phyloP scores from a whole-genome alignment of 2,797 vertebrate species.

The Percopsis omiscomaycus region DNA sequence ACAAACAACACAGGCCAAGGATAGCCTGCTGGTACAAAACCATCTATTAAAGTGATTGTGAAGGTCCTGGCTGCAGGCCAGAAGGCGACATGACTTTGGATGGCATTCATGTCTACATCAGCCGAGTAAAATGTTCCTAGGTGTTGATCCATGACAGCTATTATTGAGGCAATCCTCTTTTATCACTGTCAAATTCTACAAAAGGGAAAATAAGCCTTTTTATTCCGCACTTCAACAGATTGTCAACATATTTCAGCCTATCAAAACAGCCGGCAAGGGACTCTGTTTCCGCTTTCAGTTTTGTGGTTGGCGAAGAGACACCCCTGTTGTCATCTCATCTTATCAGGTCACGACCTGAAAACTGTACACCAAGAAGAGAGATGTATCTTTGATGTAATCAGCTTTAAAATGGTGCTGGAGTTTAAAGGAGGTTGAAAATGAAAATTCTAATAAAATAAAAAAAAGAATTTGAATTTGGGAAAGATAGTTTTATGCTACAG shows the following conservation, averaged over 20 bases:
- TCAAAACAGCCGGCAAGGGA: conserved; percentile 58
- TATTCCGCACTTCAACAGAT: conserved; percentile 63
- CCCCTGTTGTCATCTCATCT: conserved; percentile 37
- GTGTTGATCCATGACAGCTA: conserved; percentile 78
- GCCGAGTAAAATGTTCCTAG: conserved; percentile 78
- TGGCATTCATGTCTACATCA: conserved; percentile 77
- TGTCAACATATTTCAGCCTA: conserved; percentile 68
- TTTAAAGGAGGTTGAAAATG: no score
- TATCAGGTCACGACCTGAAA: conserved; percentile 25
- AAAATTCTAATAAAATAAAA: no score
- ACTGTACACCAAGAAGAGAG: conserved; percentile 20
- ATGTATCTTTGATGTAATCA: background rate
- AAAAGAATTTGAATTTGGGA: no score
- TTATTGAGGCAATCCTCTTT: conserved; percentile 78
- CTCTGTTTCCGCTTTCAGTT: conserved; percentile 63
- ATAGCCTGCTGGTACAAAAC: conserved; percentile 73
- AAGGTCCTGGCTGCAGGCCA: conserved; percentile 79
- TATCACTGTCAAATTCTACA: conserved; percentile 77
- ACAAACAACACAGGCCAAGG: conserved; percentile 58
- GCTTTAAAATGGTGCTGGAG: no score
- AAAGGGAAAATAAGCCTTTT: conserved; percentile 67
- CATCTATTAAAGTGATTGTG: conserved; percentile 79
- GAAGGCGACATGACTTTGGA: conserved; percentile 76
- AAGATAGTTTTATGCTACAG: no score
- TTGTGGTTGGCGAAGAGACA: conserved; percentile 52